Evolutionary conservation across 1,140 invertebrate genomes (phyloP), one percentile per base, ranked within the genome.

Genomic region (Drosophila chauvacae): DNA sequence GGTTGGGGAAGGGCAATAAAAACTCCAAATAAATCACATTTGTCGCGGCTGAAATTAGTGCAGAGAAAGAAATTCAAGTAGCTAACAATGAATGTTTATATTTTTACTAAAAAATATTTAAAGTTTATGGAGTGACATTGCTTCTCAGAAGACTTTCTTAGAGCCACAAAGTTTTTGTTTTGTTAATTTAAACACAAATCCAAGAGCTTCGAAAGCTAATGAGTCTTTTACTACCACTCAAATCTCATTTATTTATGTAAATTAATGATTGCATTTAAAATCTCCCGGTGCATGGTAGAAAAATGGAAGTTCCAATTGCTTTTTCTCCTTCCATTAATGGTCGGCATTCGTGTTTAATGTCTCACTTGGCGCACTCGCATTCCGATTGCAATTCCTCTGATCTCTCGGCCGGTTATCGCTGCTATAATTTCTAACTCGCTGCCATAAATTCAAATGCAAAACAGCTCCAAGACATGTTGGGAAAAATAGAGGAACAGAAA

Each of bases 391-490:
- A 45, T 56, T 76, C 53, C 53, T 68, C 50, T 70, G 44, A 77
- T 78, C 64, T 62, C 41, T 45, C 4, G 23, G 35, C 30, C 47
- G 55, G 47, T 65, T 86, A 75, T 79, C 63, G 75, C 23, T 47
- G 75, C 82, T 57, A 82, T 82, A 87, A 69, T 79, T 87, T 82
- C 84, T 75, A 83, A 81, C 58, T 50, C 53, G 81, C 77, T 90
- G 84, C 85, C 81, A 90, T 87, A 87, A 87, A 87, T 87, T 62
- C 78, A 83, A 76, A 60, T 61, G 72, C 85, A 65, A 80, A 84
- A 71, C 79, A 71, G 64, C 69, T 62, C 16, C 10, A 18, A 63
- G 70, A 58, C 58, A 86, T 55, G 33, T 48, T 48, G 11, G 28
- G 28, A 7, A 0, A 82, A 82, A 20, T 82, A 68, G 39, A 44